Conservation (phyloP, 2,888 invertebrate species). For the Ectropis crepuscularia region DNA sequence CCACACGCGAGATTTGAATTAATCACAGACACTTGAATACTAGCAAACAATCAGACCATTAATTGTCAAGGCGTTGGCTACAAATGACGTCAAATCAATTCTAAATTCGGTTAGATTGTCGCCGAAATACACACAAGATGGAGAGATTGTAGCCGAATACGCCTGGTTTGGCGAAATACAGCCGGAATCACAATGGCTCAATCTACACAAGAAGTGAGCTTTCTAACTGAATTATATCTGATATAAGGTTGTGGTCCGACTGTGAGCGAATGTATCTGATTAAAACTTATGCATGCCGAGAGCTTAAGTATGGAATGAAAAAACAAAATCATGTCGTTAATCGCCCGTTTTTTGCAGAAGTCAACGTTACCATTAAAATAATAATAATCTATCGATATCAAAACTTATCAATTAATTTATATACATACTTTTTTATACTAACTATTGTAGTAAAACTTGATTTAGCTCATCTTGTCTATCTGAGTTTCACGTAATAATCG, state of each 20-base stretch:
- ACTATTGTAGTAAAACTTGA: too few species aligned
- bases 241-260: slow-evolving; percentile 34
- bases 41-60: slow-evolving; percentile 33
- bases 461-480: too few species aligned
- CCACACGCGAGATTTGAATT: slow-evolving; percentile 34
- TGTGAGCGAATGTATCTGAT: neutral
- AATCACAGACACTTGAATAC: slow-evolving; percentile 33
- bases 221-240: slow-evolving; percentile 73
- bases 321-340: too few species aligned
- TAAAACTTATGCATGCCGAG: too few species aligned
- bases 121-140: slow-evolving; percentile 33
- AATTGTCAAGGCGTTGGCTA: slow-evolving; percentile 44
- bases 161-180: slow-evolving; percentile 33
- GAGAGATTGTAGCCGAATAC: slow-evolving; percentile 44
- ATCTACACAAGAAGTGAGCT: slow-evolving; percentile 67
- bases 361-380: too few species aligned
- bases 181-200: slow-evolving; percentile 72
- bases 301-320: too few species aligned
- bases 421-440: too few species aligned
- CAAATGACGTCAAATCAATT: slow-evolving; percentile 61
- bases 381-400: too few species aligned
- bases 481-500: too few species aligned
- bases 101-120: slow-evolving; percentile 45
- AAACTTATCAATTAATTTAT: too few species aligned
- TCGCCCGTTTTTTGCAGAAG: too few species aligned